Evolutionary conservation across 2,888 invertebrate genomes (phyloP).

Genomic region (Drosophila yooni): DNA sequence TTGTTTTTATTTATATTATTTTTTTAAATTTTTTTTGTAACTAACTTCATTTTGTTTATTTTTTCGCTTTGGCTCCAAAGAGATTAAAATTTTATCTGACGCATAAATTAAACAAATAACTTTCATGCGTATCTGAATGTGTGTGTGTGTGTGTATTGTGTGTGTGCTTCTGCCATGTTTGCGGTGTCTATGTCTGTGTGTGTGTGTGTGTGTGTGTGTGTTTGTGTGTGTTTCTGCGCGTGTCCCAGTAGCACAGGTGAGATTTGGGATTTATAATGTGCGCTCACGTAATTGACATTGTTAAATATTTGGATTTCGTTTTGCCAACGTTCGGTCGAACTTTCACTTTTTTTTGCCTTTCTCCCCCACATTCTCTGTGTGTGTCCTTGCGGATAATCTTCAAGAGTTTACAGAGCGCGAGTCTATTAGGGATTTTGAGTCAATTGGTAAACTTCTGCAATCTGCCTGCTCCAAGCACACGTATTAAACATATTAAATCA

Average conservation of each 20-base stretch:
- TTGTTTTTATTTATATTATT: constrained; percentile 23
- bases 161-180: constrained; percentile 36
- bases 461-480: neutral
- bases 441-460: neutral
- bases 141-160: constrained; percentile 9
- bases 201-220: constrained; percentile 11
- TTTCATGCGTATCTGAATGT: constrained; percentile 36
- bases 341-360: constrained; percentile 16
- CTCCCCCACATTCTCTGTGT: constrained; percentile 9
- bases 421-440: constrained; percentile 28
- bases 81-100: constrained; percentile 81
- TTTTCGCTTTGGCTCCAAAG: constrained; percentile 67
- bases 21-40: constrained; percentile 27
- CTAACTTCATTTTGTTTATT: constrained; percentile 67
- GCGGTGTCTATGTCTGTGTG: constrained; percentile 25
- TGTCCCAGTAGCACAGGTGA: constrained; percentile 73
- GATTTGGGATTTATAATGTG: constrained; percentile 80
- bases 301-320: constrained; percentile 76
- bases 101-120: constrained; percentile 80
- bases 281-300: constrained; percentile 79
- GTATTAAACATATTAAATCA: constrained; percentile 3
- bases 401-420: constrained; percentile 26
- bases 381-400: constrained; percentile 44
- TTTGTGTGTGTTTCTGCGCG: constrained; percentile 19
- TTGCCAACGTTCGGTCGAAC: constrained; percentile 30